Conservation (phyloP, 35 echinoderm and acorn worm genomes). For the Lytechinus variegatus region DNA sequence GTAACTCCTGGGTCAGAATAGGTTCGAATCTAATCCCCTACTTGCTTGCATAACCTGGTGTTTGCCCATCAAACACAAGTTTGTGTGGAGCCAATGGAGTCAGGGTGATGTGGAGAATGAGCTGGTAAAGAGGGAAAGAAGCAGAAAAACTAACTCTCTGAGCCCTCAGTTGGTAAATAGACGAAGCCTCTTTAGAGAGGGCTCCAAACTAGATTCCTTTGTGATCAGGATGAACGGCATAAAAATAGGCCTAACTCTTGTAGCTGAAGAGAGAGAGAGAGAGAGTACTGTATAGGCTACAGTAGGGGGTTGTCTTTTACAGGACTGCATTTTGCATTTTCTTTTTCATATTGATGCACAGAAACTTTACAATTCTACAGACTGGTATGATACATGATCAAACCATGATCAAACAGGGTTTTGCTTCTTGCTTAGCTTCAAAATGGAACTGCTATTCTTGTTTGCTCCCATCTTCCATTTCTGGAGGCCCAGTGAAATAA, state of each 20-base stretch:
- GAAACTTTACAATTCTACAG: not conserved
- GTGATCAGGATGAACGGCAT: constrained; percentile 19
- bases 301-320: not conserved
- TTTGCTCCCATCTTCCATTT: not conserved
- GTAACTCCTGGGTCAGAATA: not conserved
- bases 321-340: not conserved
- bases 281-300: not conserved
- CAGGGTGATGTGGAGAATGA: constrained; percentile 13
- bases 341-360: not conserved
- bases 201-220: constrained; percentile 8
- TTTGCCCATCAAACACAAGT: constrained; percentile 47
- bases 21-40: not conserved
- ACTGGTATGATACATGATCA: not conserved
- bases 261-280: not conserved
- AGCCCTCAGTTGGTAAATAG: not conserved
- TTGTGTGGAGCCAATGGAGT: constrained; percentile 36
- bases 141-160: constrained; percentile 45
- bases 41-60: constrained; percentile 50
- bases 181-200: constrained; percentile 45
- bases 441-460: not conserved
- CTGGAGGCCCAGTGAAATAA: not conserved
- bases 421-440: not conserved
- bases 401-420: not conserved
- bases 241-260: not conserved
- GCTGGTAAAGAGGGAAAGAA: not conserved